Percentiles rank a stretch among this genome's conserved stretches.
Evolutionary conservation across 2,797 vertebrate genomes (phyloP).

Genomic region (Paratrypauchen microcephalus): DNA sequence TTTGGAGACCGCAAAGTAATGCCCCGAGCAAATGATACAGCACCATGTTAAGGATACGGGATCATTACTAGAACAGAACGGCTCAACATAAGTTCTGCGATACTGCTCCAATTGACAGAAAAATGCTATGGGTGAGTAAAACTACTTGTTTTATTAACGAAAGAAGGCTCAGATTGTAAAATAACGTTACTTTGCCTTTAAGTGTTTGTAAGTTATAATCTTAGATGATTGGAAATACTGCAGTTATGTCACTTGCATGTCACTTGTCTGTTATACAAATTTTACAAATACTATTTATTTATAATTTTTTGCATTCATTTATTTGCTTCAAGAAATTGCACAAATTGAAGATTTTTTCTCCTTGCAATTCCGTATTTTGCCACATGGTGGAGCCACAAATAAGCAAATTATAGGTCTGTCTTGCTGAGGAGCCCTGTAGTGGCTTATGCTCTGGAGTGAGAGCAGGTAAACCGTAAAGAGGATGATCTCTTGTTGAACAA

Average conservation of each 20-base stretch:
- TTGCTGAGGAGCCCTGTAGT: slow-evolving; percentile 47
- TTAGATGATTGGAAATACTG: neutral
- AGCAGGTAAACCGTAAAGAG: slow-evolving; percentile 34
- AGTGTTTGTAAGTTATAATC: neutral
- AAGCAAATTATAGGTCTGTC: slow-evolving; percentile 47
- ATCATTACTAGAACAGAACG: too few relatives aligned
- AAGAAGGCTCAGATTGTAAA: too few relatives aligned
- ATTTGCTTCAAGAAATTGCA: neutral
- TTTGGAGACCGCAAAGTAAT: too few relatives aligned
- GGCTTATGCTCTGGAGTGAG: slow-evolving; percentile 13
- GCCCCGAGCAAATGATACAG: too few relatives aligned
- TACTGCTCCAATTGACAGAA: too few relatives aligned
- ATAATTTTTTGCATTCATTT: neutral
- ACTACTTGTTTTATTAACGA: too few relatives aligned
- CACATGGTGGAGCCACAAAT: slow-evolving; percentile 77
- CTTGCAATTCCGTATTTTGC: slow-evolving; percentile 4
- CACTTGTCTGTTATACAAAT: neutral
- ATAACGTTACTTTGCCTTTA: too few relatives aligned
- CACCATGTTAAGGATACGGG: too few relatives aligned
- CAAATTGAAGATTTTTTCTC: neutral
- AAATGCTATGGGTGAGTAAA: too few relatives aligned
- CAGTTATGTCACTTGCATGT: neutral
- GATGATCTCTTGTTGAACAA: slow-evolving; percentile 4
- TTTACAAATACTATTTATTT: neutral
- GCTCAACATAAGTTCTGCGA: too few relatives aligned